phyloP scores from a whole-genome alignment of 2,888 invertebrate species.

The Drosophila mimica region DNA sequence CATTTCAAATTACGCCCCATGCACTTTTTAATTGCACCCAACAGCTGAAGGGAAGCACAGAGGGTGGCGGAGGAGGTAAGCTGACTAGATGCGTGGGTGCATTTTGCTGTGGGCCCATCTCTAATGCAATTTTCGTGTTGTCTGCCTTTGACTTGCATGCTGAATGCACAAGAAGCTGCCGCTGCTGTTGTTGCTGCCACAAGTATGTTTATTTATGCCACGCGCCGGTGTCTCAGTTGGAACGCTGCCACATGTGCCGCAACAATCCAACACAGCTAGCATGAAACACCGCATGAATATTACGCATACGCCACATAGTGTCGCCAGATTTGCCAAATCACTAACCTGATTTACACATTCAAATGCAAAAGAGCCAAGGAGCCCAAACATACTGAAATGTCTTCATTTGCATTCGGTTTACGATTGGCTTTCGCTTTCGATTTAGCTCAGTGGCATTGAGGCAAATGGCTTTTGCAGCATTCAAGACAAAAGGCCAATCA shows the following conservation, averaged over 20 bases:
- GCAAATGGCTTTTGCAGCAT: conserved; percentile 14
- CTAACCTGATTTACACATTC: conserved; percentile 67
- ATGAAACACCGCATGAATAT: conserved; percentile 58
- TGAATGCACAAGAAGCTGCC: conserved; percentile 45
- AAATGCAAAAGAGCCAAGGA: conserved; percentile 33
- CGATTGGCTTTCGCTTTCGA: conserved; percentile 11
- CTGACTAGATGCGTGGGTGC: conserved; percentile 25
- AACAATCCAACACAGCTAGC: conserved; percentile 1
- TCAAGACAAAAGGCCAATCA: conserved; percentile 17
- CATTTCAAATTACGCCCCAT: conserved; percentile 64
- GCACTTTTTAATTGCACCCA: conserved; percentile 67
- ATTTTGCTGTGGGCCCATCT: conserved; percentile 18
- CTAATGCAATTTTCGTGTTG: conserved; percentile 74
- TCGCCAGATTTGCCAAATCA: conserved; percentile 42
- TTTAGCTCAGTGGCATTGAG: conserved; percentile 7
- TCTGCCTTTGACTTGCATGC: conserved; percentile 43
- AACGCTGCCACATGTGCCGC: conserved; percentile 68
- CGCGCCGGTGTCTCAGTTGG: conserved; percentile 59
- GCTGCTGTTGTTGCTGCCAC: conserved; percentile 33
- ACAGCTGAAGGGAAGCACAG: conserved; percentile 25
- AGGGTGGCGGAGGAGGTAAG: conserved; percentile 6
- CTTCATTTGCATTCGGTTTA: conserved; percentile 40
- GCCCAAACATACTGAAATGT: conserved; percentile 24
- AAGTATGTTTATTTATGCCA: conserved; percentile 74
- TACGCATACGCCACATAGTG: conserved; percentile 65